Evolutionary conservation across 2,113 vertebrate species (phyloP).

Genomic region (Chelonoidis abingdonii): DNA sequence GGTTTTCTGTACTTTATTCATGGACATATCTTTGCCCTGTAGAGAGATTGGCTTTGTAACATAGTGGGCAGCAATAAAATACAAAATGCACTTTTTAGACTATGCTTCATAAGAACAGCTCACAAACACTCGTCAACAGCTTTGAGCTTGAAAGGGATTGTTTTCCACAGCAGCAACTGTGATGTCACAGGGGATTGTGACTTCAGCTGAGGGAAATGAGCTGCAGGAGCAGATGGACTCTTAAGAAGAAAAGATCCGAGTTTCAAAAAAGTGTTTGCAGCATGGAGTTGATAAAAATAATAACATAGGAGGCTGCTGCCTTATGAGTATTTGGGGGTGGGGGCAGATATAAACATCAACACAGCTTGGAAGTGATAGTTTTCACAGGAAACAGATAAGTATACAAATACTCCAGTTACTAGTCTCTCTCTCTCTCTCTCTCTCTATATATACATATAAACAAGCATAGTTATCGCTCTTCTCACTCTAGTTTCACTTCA

Average conservation of each 20-base stretch:
- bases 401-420: background rate
- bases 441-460: no score
- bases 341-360: background rate
- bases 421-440: background rate
- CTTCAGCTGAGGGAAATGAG: background rate
- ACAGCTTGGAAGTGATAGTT: background rate
- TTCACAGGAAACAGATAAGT: background rate
- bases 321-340: background rate
- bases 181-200: background rate
- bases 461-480: background rate
- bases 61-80: background rate
- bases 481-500: background rate
- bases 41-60: background rate
- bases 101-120: background rate
- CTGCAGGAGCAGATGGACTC: background rate
- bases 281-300: background rate
- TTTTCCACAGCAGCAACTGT: background rate
- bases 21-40: background rate
- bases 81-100: background rate
- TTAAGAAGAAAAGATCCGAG: background rate
- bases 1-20: background rate
- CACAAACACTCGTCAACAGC: no score
- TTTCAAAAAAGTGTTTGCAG: background rate
- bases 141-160: no score
- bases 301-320: rapidly evolving